Conservation (phyloP, 2,113 vertebrate species). For the Psammodynastes pulverulentus region DNA sequence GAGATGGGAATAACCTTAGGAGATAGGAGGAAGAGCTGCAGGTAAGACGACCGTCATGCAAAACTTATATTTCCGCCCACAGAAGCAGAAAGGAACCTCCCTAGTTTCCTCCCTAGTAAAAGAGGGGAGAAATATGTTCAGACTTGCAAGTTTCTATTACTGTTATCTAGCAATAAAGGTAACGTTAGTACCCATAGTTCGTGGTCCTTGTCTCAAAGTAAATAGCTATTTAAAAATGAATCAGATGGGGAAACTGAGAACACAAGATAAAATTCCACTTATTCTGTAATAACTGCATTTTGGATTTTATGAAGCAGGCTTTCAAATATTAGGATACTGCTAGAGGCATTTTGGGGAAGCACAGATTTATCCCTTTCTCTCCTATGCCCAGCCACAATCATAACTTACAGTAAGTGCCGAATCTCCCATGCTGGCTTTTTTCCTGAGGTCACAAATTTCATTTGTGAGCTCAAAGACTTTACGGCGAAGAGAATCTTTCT, state of each 20-base stretch:
- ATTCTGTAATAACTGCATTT: background rate
- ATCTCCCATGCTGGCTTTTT: background rate
- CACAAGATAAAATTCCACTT: background rate
- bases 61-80: background rate
- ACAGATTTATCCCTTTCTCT: background rate
- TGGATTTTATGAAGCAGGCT: background rate
- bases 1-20: background rate
- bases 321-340: background rate
- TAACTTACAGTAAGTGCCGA: constrained; percentile 2
- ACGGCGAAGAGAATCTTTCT: constrained; percentile 81
- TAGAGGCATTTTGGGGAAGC: background rate
- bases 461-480: constrained; percentile 80
- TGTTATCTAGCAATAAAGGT: background rate
- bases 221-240: background rate
- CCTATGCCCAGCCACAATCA: background rate
- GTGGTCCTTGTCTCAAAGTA: background rate
- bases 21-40: background rate
- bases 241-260: background rate
- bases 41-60: background rate
- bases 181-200: background rate
- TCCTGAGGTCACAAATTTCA: constrained; percentile 66
- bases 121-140: background rate
- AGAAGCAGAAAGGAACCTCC: background rate
- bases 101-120: background rate
- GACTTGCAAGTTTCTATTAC: background rate